These are phyloP conservation scores for Lytechinus variegatus DNA, from an alignment of 35 echinoderm and acorn worm genomes.

Conservation along the genomic window DNA sequence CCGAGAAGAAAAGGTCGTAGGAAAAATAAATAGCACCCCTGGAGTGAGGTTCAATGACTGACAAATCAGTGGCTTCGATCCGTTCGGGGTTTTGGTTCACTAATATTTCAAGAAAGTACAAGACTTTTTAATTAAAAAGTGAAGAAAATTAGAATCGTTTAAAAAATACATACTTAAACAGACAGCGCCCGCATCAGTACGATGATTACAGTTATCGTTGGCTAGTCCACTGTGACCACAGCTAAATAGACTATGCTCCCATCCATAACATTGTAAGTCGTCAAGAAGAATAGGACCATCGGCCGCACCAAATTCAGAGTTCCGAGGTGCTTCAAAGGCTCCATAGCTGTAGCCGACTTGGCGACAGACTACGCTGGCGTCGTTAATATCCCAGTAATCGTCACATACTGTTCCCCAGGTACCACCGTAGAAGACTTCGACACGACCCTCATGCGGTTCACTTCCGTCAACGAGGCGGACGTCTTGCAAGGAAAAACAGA, in stretches of 20 bases:
- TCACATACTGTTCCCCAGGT: slow-evolving; percentile 62
- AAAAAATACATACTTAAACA: slow-evolving; percentile 8
- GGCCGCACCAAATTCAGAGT: slow-evolving; percentile 47
- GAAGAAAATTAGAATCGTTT: too few relatives aligned
- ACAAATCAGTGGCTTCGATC: too few relatives aligned
- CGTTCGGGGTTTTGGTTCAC: too few relatives aligned
- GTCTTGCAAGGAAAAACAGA: neutral
- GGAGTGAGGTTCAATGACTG: too few relatives aligned
- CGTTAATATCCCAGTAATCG: slow-evolving; percentile 1
- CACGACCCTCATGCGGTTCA: neutral
- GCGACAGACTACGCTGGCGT: slow-evolving; percentile 62
- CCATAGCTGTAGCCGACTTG: neutral
- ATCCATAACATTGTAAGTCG: slow-evolving; percentile 56
- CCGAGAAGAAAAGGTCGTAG: too few relatives aligned
- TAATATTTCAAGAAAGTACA: too few relatives aligned
- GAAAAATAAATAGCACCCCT: too few relatives aligned
- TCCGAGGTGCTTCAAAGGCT: neutral
- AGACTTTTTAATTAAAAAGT: too few relatives aligned
- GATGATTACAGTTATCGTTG: slow-evolving; percentile 61
- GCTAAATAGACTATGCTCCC: slow-evolving; percentile 28
- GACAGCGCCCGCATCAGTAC: slow-evolving; percentile 56
- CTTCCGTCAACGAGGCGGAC: slow-evolving; percentile 50
- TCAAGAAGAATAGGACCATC: slow-evolving; percentile 60
- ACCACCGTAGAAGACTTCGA: slow-evolving; percentile 48
- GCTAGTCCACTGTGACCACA: slow-evolving; percentile 43